phyloP scores from a whole-genome alignment of 2,113 vertebrate genomes.

The Rhabdornis inornatus region DNA sequence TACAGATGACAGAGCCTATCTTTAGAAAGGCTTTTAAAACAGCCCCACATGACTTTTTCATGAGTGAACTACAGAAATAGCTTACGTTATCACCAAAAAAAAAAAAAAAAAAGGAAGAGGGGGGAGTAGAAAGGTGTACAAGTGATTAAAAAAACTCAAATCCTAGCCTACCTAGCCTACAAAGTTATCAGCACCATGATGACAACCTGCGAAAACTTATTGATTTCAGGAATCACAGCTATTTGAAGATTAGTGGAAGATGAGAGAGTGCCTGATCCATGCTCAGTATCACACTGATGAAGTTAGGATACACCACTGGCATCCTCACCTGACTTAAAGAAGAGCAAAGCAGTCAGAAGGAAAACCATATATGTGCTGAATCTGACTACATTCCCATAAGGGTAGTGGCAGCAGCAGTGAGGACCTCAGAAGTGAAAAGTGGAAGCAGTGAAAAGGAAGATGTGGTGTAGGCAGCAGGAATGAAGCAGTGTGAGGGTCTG shows the following conservation, averaged over 20 bases:
- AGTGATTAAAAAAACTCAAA: background rate
- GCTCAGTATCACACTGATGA: background rate
- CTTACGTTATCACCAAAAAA: background rate
- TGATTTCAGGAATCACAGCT: background rate
- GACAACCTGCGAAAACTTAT: background rate
- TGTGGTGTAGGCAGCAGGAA: background rate
- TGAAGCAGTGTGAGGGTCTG: background rate
- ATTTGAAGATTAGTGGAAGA: background rate
- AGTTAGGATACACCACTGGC: background rate
- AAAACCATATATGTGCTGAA: background rate
- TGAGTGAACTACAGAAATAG: background rate
- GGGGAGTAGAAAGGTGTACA: accelerated
- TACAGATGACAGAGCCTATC: background rate
- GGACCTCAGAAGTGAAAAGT: background rate
- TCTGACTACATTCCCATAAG: background rate
- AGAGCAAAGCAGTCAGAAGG: background rate
- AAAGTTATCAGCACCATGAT: background rate
- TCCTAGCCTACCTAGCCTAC: background rate
- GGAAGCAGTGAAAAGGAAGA: background rate
- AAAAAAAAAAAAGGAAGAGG: background rate
- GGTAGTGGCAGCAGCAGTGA: background rate
- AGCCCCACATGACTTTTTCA: background rate
- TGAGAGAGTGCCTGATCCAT: background rate
- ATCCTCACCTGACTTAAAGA: background rate
- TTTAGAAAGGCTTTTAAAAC: conserved; percentile 49